A percentile compares a stretch with the other conserved stretches of the same genome.
Evolutionary conservation across 2,888 invertebrate genomes (phyloP).

Genomic region (Dendrolimus houi): DNA sequence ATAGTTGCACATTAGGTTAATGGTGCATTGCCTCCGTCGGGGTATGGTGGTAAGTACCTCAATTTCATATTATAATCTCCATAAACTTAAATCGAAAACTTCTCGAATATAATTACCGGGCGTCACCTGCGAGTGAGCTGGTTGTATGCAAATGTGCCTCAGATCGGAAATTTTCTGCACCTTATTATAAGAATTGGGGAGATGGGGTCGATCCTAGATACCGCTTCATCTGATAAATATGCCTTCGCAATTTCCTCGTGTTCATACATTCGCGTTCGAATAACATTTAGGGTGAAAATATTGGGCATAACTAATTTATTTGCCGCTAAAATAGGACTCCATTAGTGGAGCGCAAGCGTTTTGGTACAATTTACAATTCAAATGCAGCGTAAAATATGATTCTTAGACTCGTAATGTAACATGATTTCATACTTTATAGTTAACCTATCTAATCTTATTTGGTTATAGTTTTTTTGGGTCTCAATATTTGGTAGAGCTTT

Average conservation of each 20-base stretch:
- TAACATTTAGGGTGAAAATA: conserved; percentile 59
- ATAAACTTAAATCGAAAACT: conserved; percentile 56
- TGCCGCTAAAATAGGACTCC: conserved; percentile 24
- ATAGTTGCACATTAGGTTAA: too few species aligned
- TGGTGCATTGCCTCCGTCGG: too few species aligned
- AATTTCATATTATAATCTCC: conserved; percentile 26
- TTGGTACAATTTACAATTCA: background rate
- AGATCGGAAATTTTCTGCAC: conserved; percentile 60
- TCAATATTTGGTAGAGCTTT: too few species aligned
- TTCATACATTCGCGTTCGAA: conserved; percentile 55
- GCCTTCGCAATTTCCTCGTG: conserved; percentile 63
- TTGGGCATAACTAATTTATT: conserved; percentile 59
- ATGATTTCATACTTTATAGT: too few species aligned
- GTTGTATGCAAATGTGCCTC: conserved; percentile 59
- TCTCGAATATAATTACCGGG: conserved; percentile 64
- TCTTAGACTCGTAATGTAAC: too few species aligned
- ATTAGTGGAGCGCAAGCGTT: conserved; percentile 8
- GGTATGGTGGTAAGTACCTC: too few species aligned
- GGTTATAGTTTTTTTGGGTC: too few species aligned
- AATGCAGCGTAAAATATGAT: too few species aligned
- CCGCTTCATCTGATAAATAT: conserved; percentile 63
- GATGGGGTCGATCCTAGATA: conserved; percentile 43
- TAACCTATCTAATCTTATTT: too few species aligned
- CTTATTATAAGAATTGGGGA: conserved; percentile 60
- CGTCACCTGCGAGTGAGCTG: conserved; percentile 65